These are phyloP conservation scores for Centroberyx gerrardi DNA, from an alignment of 2,797 vertebrate genomes.

Conservation along the genomic window DNA sequence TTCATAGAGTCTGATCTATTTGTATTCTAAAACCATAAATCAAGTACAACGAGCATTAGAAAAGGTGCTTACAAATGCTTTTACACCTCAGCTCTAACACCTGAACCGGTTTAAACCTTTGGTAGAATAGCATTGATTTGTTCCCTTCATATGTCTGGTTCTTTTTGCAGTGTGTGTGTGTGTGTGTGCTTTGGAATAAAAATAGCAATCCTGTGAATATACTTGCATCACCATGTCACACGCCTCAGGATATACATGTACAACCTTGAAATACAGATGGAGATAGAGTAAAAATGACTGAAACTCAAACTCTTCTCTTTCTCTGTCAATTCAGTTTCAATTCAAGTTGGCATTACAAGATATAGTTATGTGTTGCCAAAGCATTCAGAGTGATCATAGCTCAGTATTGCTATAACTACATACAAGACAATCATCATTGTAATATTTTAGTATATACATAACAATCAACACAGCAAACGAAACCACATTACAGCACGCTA, in stretches of 20 bases:
- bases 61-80: neutral
- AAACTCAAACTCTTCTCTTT: neutral
- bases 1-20: slow-evolving; percentile 36
- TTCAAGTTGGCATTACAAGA: no score
- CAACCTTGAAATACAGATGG: slow-evolving; percentile 4
- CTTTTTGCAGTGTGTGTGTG: neutral
- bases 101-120: neutral
- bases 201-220: neutral
- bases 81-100: neutral
- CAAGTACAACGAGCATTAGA: slow-evolving; percentile 17
- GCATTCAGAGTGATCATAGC: no score
- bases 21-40: slow-evolving; percentile 44
- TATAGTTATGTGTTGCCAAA: no score
- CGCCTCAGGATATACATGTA: neutral
- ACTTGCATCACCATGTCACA: neutral
- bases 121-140: neutral
- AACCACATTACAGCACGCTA: no score
- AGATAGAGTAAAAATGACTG: neutral
- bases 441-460: no score
- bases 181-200: neutral
- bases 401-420: no score
- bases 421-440: no score
- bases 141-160: slow-evolving; percentile 5
- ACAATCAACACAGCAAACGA: no score
- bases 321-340: neutral